phyloP scores from a whole-genome alignment of 1,140 invertebrate species.

The Amyelois transitella region DNA sequence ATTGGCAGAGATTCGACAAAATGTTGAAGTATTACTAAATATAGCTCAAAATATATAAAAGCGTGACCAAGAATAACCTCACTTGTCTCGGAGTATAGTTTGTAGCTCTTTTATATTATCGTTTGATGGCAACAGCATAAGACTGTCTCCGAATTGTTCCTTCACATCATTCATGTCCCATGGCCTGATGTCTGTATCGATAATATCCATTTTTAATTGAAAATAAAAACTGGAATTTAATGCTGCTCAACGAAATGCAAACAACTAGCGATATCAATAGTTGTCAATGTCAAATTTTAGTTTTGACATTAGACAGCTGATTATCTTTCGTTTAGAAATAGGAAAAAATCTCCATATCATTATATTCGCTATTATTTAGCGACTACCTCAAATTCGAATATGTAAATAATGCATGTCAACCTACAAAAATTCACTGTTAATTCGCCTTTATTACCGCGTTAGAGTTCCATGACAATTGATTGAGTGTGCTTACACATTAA shows the following conservation, averaged over 20 bases:
- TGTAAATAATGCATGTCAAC: too few relatives aligned
- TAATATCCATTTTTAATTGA: conserved; percentile 49
- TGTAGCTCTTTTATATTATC: conserved; percentile 95
- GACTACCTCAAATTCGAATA: too few relatives aligned
- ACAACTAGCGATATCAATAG: conserved; percentile 5
- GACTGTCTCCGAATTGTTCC: conserved; percentile 84
- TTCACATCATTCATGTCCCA: conserved; percentile 57
- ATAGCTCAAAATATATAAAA: not conserved
- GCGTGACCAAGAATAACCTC: conserved; percentile 31
- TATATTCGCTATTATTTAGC: too few relatives aligned
- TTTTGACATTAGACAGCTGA: not conserved
- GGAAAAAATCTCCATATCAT: too few relatives aligned
- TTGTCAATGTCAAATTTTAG: conserved; percentile 9
- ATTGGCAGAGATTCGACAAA: too few relatives aligned
- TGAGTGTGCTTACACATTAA: too few relatives aligned
- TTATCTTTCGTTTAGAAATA: conserved; percentile 11
- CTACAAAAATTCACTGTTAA: too few relatives aligned
- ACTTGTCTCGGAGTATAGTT: conserved; percentile 95
- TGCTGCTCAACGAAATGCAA: not conserved
- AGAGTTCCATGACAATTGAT: too few relatives aligned
- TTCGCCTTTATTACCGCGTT: too few relatives aligned
- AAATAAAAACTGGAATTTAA: not conserved
- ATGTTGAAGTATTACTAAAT: too few relatives aligned
- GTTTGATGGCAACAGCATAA: conserved; percentile 88
- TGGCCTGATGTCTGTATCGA: conserved; percentile 55